phyloP scores from a whole-genome alignment of 2,888 invertebrate species.

The Drosophila mettleri region DNA sequence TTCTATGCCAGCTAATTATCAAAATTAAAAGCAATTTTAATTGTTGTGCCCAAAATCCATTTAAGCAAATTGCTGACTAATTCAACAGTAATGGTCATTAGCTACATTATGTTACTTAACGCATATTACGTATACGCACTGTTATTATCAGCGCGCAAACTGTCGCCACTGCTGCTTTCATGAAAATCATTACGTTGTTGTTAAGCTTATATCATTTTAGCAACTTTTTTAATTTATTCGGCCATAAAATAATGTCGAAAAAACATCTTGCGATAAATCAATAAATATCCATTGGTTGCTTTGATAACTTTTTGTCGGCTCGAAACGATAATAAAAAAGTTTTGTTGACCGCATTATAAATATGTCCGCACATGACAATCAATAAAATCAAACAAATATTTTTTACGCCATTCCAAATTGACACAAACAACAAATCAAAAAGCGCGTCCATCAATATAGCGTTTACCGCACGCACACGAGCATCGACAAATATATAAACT shows the following conservation, averaged over 20 bases:
- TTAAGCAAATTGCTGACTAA: constrained; percentile 19
- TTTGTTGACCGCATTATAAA: constrained; percentile 41
- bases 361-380: constrained; percentile 46
- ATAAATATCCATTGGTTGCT: constrained; percentile 35
- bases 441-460: constrained; percentile 57
- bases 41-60: constrained; percentile 15
- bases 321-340: constrained; percentile 19
- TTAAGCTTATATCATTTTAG: background rate
- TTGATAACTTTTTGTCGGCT: constrained; percentile 17
- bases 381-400: constrained; percentile 57
- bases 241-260: constrained; percentile 1
- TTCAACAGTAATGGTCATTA: constrained; percentile 7
- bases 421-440: constrained; percentile 74
- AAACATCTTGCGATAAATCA: constrained; percentile 38
- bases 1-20: constrained; percentile 29
- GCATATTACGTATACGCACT: constrained; percentile 9
- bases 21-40: constrained; percentile 34
- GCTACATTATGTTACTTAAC: constrained; percentile 1
- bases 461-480: constrained; percentile 26
- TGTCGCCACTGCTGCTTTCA: background rate
- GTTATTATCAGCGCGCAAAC: background rate
- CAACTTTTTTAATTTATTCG: constrained; percentile 10
- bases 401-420: constrained; percentile 58
- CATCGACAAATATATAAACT: constrained; percentile 8
- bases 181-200: background rate